These are phyloP conservation scores for Heliconius congener DNA, from an alignment of 1,140 invertebrate species.

Conservation along the genomic window DNA sequence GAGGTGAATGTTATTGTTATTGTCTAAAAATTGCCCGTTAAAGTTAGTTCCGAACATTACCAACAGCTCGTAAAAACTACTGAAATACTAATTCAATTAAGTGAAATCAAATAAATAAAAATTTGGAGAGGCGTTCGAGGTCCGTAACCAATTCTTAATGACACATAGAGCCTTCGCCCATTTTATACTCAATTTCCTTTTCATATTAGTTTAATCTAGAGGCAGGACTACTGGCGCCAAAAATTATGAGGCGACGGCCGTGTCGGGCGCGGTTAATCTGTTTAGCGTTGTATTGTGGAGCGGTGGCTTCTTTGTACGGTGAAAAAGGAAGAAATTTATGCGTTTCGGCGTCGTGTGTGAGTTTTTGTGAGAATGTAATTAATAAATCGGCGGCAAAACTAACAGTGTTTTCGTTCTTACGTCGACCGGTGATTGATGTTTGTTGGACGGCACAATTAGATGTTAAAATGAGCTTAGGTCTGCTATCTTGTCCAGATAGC, in stretches of 20 bases:
- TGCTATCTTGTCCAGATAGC: slow-evolving; percentile 3
- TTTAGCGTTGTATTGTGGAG: slow-evolving; percentile 76
- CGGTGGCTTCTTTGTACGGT: slow-evolving; percentile 75
- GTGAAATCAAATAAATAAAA: slow-evolving; percentile 76
- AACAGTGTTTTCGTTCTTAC: slow-evolving; percentile 81
- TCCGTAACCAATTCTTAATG: slow-evolving; percentile 78
- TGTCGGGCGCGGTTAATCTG: slow-evolving; percentile 74
- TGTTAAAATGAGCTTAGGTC: slow-evolving; percentile 32
- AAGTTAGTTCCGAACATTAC: slow-evolving; percentile 71
- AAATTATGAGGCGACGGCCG: slow-evolving; percentile 79
- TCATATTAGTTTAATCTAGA: slow-evolving; percentile 81
- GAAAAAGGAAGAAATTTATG: slow-evolving; percentile 81
- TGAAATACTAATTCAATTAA: slow-evolving; percentile 78
- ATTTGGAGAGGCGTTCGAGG: slow-evolving; percentile 57
- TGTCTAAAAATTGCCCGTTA: slow-evolving; percentile 68
- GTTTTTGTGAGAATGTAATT: slow-evolving; percentile 82
- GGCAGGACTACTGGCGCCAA: slow-evolving; percentile 80
- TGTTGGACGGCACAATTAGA: slow-evolving; percentile 59
- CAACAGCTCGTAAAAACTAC: slow-evolving; percentile 72
- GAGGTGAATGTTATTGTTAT: slow-evolving; percentile 71
- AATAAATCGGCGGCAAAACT: slow-evolving; percentile 83
- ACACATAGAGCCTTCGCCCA: slow-evolving; percentile 73
- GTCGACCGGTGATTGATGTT: slow-evolving; percentile 69
- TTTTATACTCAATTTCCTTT: slow-evolving; percentile 81
- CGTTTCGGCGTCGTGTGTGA: slow-evolving; percentile 75